Percentiles rank a stretch among this genome's conserved stretches.
Evolutionary conservation across 1,140 invertebrate species (phyloP).

Genomic region (Bilobella aurantiaca): DNA sequence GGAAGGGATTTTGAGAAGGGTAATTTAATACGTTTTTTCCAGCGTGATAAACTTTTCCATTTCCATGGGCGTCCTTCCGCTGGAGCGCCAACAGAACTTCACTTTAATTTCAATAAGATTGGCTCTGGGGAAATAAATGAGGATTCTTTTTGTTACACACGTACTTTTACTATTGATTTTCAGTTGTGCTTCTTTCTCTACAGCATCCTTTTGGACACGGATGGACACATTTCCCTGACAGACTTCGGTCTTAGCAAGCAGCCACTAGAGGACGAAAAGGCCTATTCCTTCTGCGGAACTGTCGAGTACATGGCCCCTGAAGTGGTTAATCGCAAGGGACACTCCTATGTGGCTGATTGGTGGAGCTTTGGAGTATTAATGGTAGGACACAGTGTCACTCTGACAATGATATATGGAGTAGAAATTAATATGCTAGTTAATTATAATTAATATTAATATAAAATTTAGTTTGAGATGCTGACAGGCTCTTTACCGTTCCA

Average conservation of each 20-base stretch:
- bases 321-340: conserved; percentile 83
- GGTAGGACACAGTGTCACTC: too few relatives aligned
- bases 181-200: conserved; percentile 15
- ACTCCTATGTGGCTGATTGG: conserved; percentile 97
- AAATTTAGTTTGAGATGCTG: conserved; percentile 99
- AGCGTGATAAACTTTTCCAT: neutral
- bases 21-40: too few relatives aligned
- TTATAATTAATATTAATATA: too few relatives aligned
- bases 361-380: conserved; percentile 99
- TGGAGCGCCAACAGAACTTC: neutral
- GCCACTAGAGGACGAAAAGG: conserved; percentile 57
- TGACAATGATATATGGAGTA: too few relatives aligned
- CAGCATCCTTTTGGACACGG: conserved; percentile 71
- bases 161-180: neutral
- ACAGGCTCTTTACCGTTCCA: conserved; percentile 95
- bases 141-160: neutral
- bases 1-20: too few relatives aligned
- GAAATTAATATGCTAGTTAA: too few relatives aligned
- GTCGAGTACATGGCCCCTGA: conserved; percentile 76
- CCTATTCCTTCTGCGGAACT: conserved; percentile 95
- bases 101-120: neutral
- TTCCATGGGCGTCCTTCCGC: neutral
- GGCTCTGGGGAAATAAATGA: neutral
- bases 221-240: conserved; percentile 68
- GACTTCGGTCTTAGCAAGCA: conserved; percentile 88